Conservation (phyloP, 2,113 vertebrate genomes). For the Microcebus tavaratra region DNA sequence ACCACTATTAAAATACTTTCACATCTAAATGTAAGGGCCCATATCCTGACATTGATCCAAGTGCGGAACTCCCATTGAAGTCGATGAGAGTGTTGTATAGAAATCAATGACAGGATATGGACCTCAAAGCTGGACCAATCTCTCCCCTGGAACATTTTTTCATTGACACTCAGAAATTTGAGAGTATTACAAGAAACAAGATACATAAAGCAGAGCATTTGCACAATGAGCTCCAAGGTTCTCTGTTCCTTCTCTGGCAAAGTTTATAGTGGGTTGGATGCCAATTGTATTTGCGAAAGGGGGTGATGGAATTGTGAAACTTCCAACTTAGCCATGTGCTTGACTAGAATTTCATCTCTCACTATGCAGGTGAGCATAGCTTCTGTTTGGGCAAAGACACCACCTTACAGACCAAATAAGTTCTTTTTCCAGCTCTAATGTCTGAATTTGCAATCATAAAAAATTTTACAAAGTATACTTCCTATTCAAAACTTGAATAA, state of each 20-base stretch:
- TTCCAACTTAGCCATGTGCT: background rate
- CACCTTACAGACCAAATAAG: background rate
- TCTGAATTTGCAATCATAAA: slow-evolving; percentile 54
- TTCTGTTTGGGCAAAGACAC: slow-evolving; percentile 43
- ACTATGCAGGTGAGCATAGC: slow-evolving; percentile 32
- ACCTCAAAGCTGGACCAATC: slow-evolving; percentile 69
- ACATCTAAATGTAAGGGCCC: slow-evolving; percentile 79
- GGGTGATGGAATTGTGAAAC: background rate
- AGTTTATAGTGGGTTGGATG: background rate
- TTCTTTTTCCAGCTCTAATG: slow-evolving; percentile 16
- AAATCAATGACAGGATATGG: slow-evolving; percentile 83
- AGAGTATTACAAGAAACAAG: slow-evolving; percentile 71
- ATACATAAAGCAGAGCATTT: slow-evolving; percentile 28
- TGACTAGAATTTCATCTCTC: slow-evolving; percentile 43
- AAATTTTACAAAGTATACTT: slow-evolving; percentile 49
- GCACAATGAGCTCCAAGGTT: background rate
- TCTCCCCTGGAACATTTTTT: slow-evolving; percentile 68
- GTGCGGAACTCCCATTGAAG: slow-evolving; percentile 80
- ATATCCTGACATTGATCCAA: slow-evolving; percentile 82
- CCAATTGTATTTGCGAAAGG: background rate
- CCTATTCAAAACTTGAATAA: slow-evolving; percentile 47
- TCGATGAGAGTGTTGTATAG: slow-evolving; percentile 77
- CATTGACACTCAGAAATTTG: slow-evolving; percentile 75
- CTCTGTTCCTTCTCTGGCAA: slow-evolving; percentile 2
- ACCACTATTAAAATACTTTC: slow-evolving; percentile 81